These are phyloP conservation scores for Hylomyscus alleni DNA, from an alignment of 2,797 vertebrate species.

Conservation along the genomic window DNA sequence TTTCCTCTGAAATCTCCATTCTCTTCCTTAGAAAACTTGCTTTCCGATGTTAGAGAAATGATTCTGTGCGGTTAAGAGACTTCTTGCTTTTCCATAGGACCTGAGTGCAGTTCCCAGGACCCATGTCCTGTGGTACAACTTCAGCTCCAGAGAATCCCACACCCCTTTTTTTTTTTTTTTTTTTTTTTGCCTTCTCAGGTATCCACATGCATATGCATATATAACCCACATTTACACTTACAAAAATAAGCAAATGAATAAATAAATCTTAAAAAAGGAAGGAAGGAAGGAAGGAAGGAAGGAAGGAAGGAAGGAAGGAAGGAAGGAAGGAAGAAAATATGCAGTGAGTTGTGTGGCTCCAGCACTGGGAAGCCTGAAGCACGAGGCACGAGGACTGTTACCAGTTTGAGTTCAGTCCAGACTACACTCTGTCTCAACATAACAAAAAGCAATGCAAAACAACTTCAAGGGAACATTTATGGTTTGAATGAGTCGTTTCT, in stretches of 20 bases:
- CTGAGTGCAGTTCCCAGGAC: not conserved
- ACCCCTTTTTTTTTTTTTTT: not conserved
- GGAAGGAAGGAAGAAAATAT: not conserved
- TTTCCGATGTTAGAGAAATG: not conserved
- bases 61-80: not conserved
- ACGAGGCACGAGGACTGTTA: not conserved
- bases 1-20: not conserved
- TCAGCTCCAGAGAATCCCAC: not conserved
- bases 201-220: not conserved
- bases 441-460: not conserved
- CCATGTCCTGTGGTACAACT: not conserved
- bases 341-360: not conserved
- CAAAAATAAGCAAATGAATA: not conserved
- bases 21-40: not conserved
- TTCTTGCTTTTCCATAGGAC: not conserved
- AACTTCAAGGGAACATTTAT: not conserved
- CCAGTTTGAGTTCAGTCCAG: not conserved
- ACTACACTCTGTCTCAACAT: not conserved
- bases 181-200: not conserved
- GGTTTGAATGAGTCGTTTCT: not conserved
- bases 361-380: not conserved
- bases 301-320: not conserved
- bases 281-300: rapidly evolving
- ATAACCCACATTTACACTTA: not conserved
- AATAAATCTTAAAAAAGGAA: not conserved